Evolutionary conservation across 2,797 vertebrate genomes (phyloP).

Genomic region (Pygocentrus nattereri): DNA sequence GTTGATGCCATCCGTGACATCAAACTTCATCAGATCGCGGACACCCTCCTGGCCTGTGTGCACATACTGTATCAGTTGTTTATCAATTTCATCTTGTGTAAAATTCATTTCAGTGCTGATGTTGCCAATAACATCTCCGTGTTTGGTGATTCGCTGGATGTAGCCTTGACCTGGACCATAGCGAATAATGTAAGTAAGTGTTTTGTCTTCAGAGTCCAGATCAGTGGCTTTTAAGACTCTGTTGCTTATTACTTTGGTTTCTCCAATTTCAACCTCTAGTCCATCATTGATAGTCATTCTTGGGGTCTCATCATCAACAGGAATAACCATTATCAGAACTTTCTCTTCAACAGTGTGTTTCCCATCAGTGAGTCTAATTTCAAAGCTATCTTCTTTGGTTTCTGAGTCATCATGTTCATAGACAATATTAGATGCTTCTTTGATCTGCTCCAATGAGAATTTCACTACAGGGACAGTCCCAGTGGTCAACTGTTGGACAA

Average conservation of each 20-base stretch:
- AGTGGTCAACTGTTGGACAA: slow-evolving; percentile 84
- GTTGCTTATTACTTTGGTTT: slow-evolving; percentile 85
- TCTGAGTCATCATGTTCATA: slow-evolving; percentile 92
- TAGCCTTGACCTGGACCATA: slow-evolving; percentile 84
- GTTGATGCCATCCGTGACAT: slow-evolving; percentile 89
- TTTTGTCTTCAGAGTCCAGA: slow-evolving; percentile 86
- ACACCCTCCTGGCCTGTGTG: slow-evolving; percentile 87
- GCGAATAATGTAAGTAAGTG: slow-evolving; percentile 81
- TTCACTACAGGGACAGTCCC: slow-evolving; percentile 75
- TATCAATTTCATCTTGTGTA: slow-evolving; percentile 88
- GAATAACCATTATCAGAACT: slow-evolving; percentile 84
- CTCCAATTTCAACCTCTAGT: slow-evolving; percentile 85
- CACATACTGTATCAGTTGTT: slow-evolving; percentile 82
- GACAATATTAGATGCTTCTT: slow-evolving; percentile 84
- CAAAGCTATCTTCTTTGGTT: slow-evolving; percentile 87
- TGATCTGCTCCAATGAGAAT: slow-evolving; percentile 86
- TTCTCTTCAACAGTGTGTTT: slow-evolving; percentile 83
- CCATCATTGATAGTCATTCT: slow-evolving; percentile 86
- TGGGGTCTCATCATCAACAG: slow-evolving; percentile 87
- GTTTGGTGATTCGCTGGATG: slow-evolving; percentile 81
- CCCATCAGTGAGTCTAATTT: slow-evolving; percentile 85
- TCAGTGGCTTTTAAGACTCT: slow-evolving; percentile 87
- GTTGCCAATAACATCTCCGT: slow-evolving; percentile 78
- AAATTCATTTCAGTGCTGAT: slow-evolving; percentile 88
- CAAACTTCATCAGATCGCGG: slow-evolving; percentile 88